Evolutionary conservation across 1,140 invertebrate genomes (phyloP).

Genomic region (Meloidogyne hapla): DNA sequence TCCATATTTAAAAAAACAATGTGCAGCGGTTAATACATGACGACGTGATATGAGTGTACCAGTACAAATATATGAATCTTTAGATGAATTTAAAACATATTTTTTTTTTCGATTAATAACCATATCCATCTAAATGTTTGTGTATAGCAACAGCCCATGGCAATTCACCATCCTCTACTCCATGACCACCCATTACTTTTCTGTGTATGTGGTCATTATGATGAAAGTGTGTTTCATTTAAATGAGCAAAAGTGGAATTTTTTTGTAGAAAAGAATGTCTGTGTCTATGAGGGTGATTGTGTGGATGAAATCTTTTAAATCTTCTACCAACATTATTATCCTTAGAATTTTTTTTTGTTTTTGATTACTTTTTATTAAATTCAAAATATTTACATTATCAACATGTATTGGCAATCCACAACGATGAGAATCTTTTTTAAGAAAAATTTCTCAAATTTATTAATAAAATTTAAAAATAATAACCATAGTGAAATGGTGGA

Average conservation of each 20-base stretch:
- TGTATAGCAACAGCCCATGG: conserved; percentile 14
- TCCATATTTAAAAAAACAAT: conserved; percentile 18
- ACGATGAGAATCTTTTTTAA: not conserved
- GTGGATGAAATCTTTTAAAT: not conserved
- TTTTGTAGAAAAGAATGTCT: not conserved
- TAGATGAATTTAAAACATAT: not conserved
- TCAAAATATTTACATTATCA: not conserved
- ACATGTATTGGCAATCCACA: not conserved
- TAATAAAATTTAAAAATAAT: not conserved
- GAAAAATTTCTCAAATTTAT: not conserved
- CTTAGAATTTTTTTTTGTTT: not conserved
- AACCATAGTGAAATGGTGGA: not conserved
- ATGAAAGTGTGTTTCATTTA: not conserved
- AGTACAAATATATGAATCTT: conserved; percentile 1
- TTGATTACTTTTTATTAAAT: too few relatives aligned
- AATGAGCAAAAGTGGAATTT: not conserved
- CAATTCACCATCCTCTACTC: conserved; percentile 6
- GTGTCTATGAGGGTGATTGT: not conserved
- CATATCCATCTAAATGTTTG: not conserved
- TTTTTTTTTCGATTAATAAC: not conserved
- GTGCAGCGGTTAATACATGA: conserved; percentile 18
- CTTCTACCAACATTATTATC: not conserved
- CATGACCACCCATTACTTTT: conserved; percentile 10
- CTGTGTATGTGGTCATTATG: not conserved
- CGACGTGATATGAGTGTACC: not conserved